Conservation (phyloP, 2,113 vertebrate species). For the Brachypodius melanocephalos region DNA sequence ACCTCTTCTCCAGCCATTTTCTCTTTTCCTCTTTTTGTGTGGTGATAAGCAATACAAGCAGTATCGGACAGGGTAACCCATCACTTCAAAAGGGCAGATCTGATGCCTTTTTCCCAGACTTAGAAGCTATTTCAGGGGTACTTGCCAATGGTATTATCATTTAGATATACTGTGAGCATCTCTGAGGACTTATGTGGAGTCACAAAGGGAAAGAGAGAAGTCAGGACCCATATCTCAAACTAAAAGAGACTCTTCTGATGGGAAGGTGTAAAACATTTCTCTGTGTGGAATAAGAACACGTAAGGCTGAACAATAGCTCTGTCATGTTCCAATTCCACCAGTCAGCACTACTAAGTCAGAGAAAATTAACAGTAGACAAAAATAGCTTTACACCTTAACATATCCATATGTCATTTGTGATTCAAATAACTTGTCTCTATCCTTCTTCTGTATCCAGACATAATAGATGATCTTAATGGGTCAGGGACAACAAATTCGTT, state of each 20-base stretch:
- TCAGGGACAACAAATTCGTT: neutral
- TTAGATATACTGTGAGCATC: neutral
- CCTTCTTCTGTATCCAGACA: neutral
- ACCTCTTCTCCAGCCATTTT: neutral
- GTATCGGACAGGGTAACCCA: neutral
- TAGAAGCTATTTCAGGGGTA: neutral
- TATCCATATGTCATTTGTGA: neutral
- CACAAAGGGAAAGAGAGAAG: neutral
- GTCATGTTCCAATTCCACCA: neutral
- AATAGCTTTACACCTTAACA: neutral
- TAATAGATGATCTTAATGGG: neutral
- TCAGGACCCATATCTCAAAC: neutral
- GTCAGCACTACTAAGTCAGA: neutral
- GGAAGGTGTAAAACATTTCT: neutral
- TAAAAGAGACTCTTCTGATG: neutral
- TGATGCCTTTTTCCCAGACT: neutral
- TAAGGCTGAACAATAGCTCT: neutral
- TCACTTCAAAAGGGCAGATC: neutral
- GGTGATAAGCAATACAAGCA: neutral
- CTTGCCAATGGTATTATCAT: neutral
- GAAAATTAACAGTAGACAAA: neutral
- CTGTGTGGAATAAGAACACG: fast-evolving
- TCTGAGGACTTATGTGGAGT: neutral
- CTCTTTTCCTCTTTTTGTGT: neutral
- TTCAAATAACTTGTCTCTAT: neutral